Percentiles rank a stretch among this genome's conserved stretches.
Evolutionary conservation across 2,113 vertebrate species (phyloP).

Genomic region (Eulemur rufifrons): DNA sequence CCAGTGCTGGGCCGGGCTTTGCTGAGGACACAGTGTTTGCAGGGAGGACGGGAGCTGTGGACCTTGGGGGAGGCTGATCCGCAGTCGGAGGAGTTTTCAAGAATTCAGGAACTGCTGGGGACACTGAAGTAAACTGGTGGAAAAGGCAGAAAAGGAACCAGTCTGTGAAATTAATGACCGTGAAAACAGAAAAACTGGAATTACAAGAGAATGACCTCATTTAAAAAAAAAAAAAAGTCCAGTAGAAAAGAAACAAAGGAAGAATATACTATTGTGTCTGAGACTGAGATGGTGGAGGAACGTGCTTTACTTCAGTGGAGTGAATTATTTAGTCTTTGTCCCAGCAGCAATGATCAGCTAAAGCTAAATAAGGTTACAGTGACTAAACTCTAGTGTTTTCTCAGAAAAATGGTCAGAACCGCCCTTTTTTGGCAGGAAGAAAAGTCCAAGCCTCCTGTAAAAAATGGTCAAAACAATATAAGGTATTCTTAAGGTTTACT

Average conservation of each 20-base stretch:
- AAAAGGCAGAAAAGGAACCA: constrained; percentile 69
- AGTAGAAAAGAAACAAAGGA: constrained; percentile 40
- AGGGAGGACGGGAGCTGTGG: constrained; percentile 77
- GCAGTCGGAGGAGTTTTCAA: constrained; percentile 86
- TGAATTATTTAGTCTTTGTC: not conserved
- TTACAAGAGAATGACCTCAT: not conserved
- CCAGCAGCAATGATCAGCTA: not conserved
- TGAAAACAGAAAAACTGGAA: not conserved
- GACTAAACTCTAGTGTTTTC: not conserved
- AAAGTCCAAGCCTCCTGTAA: not conserved
- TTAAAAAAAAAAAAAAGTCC: not conserved
- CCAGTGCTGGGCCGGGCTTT: constrained; percentile 91
- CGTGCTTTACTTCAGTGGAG: not conserved
- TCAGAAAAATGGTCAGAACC: not conserved
- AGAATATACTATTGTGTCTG: not conserved
- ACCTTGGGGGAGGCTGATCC: constrained; percentile 78
- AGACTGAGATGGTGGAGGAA: not conserved
- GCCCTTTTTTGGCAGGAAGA: not conserved
- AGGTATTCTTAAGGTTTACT: not conserved
- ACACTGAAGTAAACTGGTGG: constrained; percentile 86
- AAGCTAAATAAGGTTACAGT: not conserved
- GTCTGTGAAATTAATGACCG: constrained; percentile 12
- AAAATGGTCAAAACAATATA: not conserved
- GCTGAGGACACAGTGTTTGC: constrained; percentile 81
- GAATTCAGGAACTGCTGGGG: constrained; percentile 89